Evolutionary conservation across 1,140 invertebrate species (phyloP).

Genomic region (Sarcophaga bullata): DNA sequence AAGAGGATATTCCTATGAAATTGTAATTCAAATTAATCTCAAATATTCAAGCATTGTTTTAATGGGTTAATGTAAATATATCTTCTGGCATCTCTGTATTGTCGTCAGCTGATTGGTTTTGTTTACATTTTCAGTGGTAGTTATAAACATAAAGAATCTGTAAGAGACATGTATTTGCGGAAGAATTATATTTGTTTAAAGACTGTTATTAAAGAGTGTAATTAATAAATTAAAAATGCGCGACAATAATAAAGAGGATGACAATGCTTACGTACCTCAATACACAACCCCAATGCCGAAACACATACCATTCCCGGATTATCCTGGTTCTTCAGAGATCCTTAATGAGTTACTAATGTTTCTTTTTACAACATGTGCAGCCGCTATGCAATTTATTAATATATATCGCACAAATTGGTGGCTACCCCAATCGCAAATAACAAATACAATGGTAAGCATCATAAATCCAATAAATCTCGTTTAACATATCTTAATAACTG

Average conservation of each 20-base stretch:
- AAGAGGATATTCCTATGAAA: no score
- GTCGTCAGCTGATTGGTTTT: no score
- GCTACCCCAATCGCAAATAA: constrained; percentile 90
- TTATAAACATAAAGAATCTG: no score
- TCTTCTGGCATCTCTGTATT: no score
- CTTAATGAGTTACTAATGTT: constrained; percentile 89
- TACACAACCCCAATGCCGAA: constrained; percentile 69
- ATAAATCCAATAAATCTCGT: constrained; percentile 2
- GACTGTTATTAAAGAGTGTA: no score
- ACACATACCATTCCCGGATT: constrained; percentile 86
- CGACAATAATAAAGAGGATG: not conserved
- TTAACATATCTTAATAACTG: constrained; percentile 19
- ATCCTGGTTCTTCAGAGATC: constrained; percentile 83
- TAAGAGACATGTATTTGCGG: no score
- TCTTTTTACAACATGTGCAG: constrained; percentile 79
- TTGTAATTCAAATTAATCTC: no score
- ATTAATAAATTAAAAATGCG: not conserved
- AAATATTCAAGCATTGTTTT: no score
- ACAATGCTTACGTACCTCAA: not conserved
- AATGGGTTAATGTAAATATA: no score
- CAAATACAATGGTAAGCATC: constrained; percentile 83
- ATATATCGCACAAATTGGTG: constrained; percentile 97
- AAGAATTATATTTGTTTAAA: no score
- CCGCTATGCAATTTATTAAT: constrained; percentile 90
- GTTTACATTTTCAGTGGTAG: no score